Evolutionary conservation across 2,113 vertebrate species (phyloP), one percentile per base, ranked within the genome.

Genomic region (Eidolon helvum): DNA sequence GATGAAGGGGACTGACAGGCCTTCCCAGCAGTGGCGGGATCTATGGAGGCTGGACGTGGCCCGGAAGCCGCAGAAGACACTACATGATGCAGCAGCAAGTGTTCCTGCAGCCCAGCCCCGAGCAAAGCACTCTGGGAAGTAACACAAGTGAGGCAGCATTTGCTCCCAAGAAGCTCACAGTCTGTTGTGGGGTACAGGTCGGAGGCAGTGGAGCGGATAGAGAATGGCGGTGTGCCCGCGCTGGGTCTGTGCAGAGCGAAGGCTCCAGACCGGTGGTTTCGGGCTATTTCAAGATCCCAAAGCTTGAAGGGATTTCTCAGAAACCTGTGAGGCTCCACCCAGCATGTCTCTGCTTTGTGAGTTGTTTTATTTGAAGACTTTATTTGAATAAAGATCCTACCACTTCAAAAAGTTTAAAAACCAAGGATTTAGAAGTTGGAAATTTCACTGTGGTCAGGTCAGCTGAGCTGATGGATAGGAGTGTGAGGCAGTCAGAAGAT

Each of bases 171-270:
- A 63, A 57, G 28, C 21, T 43, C 66, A 2, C 28, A 19, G 53
- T 40, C 19, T 40, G n/a, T 30, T 10, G 8, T 5, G 16, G 68
- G 7, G 15, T 22, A 10, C 68, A 55, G 12, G 19, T 28, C 7
- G 1, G 78, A 43, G 28, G 66, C 57, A 19, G n/a, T 3, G 50
- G 5, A 26, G 91, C 65, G 21, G 2, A 18, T 15, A 0, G 14
- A 61, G 26, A 33, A 15, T 0, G 3, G 16, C 3, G 38, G 30
- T 69, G 18, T 5, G 1, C 21, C 35, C 9, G 0, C 1, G 2
- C 0, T 4, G 21, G 12, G 50, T 57, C 69, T n/a, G 1, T 12
- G 78, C 66, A 40, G 12, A 43, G 19, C 33, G 48, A 1, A 18
- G 57, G 50, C 33, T 63, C 10, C 12, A 18, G 8, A 40, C 63